phyloP scores from a whole-genome alignment of 2,113 vertebrate species.

The Peromyscus maniculatus region DNA sequence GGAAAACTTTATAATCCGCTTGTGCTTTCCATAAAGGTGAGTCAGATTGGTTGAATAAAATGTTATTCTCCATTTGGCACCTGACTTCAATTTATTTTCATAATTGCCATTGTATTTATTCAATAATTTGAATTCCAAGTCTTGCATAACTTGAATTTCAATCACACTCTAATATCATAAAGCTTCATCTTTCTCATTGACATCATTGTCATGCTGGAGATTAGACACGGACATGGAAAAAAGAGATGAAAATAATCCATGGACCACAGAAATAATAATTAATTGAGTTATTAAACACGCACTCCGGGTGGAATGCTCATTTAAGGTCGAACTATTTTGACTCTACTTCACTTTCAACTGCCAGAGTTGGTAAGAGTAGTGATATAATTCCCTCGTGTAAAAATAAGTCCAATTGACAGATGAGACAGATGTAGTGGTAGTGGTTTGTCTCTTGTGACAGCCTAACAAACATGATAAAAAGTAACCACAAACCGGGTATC shows the following conservation, averaged over 20 bases:
- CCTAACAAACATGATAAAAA: background rate
- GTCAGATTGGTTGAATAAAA: background rate
- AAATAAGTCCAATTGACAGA: background rate
- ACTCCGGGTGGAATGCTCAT: background rate
- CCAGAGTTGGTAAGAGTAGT: background rate
- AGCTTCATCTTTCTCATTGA: background rate
- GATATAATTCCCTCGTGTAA: background rate
- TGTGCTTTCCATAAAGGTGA: background rate
- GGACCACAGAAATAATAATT: background rate
- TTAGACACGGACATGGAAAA: background rate
- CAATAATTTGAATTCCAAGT: conserved; percentile 18
- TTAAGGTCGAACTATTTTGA: background rate
- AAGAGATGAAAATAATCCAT: conserved; percentile 24
- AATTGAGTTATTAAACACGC: background rate
- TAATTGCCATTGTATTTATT: background rate
- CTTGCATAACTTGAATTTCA: background rate
- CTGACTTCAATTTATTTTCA: background rate
- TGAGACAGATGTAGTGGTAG: too few relatives aligned
- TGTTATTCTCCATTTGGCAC: background rate
- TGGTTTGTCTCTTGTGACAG: background rate
- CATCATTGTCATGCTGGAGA: background rate
- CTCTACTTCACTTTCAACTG: background rate
- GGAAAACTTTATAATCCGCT: conserved; percentile 1
- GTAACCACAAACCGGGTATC: conserved; percentile 4
- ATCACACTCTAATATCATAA: background rate